A percentile compares a stretch with the other conserved stretches of the same genome.
Conservation (phyloP, 2,888 invertebrate species). For the Cabera pusaria region DNA sequence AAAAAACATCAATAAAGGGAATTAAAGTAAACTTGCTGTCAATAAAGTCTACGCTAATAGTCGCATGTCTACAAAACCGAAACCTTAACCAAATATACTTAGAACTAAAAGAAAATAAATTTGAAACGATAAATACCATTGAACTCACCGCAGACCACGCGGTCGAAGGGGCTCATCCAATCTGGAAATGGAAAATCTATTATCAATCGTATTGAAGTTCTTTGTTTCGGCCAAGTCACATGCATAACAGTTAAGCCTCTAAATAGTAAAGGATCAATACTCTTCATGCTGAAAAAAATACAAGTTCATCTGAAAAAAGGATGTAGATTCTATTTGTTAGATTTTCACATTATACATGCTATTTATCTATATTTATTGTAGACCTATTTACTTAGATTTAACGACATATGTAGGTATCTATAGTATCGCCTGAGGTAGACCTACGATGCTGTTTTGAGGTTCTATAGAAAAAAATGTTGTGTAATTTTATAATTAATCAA, state of each 20-base stretch:
- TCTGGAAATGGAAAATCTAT: slow-evolving; percentile 89
- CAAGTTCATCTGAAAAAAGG: slow-evolving; percentile 1
- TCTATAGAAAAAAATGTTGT: too few relatives aligned
- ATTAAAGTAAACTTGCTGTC: too few relatives aligned
- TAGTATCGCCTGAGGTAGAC: too few relatives aligned
- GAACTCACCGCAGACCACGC: slow-evolving; percentile 97
- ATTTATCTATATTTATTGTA: too few relatives aligned
- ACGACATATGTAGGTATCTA: too few relatives aligned
- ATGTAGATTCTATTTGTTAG: neutral
- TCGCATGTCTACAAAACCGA: slow-evolving; percentile 41
- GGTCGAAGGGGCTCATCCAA: slow-evolving; percentile 97
- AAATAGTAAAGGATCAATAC: slow-evolving; percentile 9
- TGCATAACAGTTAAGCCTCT: slow-evolving; percentile 48
- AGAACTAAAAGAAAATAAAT: slow-evolving; percentile 83
- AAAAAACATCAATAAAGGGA: too few relatives aligned
- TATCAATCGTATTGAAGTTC: slow-evolving; percentile 83
- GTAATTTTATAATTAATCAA: too few relatives aligned
- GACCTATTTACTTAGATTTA: too few relatives aligned
- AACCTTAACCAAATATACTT: slow-evolving; percentile 59
- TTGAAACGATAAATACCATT: slow-evolving; percentile 89
- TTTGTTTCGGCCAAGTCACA: slow-evolving; percentile 62
- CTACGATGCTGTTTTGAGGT: too few relatives aligned
- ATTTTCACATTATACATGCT: too few relatives aligned
- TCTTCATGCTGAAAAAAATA: slow-evolving; percentile 1
- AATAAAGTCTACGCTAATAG: too few relatives aligned